These are phyloP conservation scores for Aricia artaxerxes DNA, from an alignment of 2,888 invertebrate genomes.

Conservation along the genomic window DNA sequence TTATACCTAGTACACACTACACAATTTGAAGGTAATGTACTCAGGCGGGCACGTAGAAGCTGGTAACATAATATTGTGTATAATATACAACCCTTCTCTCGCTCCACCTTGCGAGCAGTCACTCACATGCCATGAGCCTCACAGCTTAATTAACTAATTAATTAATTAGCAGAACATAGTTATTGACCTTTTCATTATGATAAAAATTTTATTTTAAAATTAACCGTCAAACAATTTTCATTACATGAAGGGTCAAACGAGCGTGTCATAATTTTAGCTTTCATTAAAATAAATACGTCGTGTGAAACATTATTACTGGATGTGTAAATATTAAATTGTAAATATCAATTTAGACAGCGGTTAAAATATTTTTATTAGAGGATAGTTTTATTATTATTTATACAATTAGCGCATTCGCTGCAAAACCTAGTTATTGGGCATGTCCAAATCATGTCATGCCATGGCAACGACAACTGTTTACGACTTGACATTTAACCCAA, in stretches of 20 bases:
- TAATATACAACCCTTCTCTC: background rate
- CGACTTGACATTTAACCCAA: no score
- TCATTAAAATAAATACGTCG: background rate
- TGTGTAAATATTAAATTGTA: no score
- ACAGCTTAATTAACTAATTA: background rate
- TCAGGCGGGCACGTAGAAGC: background rate
- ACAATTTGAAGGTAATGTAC: background rate
- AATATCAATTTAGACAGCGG: no score
- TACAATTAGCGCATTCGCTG: no score
- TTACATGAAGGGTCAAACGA: background rate
- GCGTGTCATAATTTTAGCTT: background rate
- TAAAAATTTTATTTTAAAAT: background rate
- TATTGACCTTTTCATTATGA: background rate
- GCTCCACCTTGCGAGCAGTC: slow-evolving; percentile 8
- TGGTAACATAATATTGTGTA: background rate
- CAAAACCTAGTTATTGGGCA: no score
- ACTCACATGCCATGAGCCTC: background rate
- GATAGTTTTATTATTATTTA: no score
- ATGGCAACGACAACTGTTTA: no score
- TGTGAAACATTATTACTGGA: background rate
- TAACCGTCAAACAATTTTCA: background rate
- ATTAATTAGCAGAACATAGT: background rate
- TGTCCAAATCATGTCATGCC: no score
- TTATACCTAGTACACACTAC: no score
- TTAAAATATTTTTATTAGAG: no score